Conservation (phyloP, 2,797 vertebrate species). For the Mormyrops attenuatus region DNA sequence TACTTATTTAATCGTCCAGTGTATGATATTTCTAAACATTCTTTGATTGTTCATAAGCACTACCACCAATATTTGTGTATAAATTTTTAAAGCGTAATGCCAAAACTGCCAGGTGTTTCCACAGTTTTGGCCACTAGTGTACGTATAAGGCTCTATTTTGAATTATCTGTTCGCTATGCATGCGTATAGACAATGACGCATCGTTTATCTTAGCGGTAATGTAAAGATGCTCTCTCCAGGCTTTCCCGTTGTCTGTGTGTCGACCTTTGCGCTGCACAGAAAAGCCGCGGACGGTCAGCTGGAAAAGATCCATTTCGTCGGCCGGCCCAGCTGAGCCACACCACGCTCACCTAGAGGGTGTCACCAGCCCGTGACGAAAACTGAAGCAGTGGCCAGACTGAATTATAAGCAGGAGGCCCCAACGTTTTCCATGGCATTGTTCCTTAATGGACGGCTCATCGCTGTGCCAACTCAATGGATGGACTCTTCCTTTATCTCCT, state of each 20-base stretch:
- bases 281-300: constrained; percentile 38
- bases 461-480: constrained; percentile 24
- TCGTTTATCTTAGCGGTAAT: neutral
- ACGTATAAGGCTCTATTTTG: neutral
- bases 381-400: constrained; percentile 51
- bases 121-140: neutral
- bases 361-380: constrained; percentile 47
- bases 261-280: constrained; percentile 34
- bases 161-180: neutral
- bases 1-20: neutral
- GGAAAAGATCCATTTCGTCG: neutral
- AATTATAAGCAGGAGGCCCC: constrained; percentile 42
- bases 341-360: constrained; percentile 54
- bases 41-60: neutral
- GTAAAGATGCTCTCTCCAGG: neutral
- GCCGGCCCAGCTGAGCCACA: constrained; percentile 49
- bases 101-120: neutral
- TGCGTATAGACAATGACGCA: neutral
- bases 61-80: neutral
- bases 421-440: constrained; percentile 34
- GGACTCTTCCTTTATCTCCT: constrained; percentile 31
- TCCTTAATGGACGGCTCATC: constrained; percentile 35
- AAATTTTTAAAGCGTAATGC: neutral
- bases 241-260: neutral
- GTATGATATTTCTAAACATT: neutral